Conservation (phyloP, 2,888 invertebrate species). For the Gasteruption jaculator region DNA sequence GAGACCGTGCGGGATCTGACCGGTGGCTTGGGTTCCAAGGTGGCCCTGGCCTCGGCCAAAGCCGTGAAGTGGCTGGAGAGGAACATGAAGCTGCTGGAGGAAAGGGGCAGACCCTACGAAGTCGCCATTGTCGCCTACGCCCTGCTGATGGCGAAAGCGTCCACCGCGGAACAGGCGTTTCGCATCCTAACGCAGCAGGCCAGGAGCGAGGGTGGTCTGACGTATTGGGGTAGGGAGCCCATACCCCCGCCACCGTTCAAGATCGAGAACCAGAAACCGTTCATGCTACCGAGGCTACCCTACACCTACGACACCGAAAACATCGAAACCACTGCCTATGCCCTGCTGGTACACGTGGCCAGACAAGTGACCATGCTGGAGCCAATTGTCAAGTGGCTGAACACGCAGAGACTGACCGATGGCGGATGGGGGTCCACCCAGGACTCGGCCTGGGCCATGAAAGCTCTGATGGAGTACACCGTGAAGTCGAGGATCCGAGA, state of each 20-base stretch:
- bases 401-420: conserved; percentile 79
- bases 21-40: conserved; percentile 69
- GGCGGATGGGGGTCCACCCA: conserved; percentile 88
- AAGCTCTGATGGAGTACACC: conserved; percentile 86
- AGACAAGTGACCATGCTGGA: conserved; percentile 78
- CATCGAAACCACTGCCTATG: conserved; percentile 90
- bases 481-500: conserved; percentile 80
- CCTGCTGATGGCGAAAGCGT: conserved; percentile 75
- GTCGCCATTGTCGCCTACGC: conserved; percentile 88
- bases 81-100: conserved; percentile 71
- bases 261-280: conserved; percentile 87
- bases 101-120: conserved; percentile 74
- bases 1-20: conserved; percentile 78
- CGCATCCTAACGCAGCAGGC: conserved; percentile 65
- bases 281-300: conserved; percentile 80
- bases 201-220: conserved; percentile 70
- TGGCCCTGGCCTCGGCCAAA: conserved; percentile 70
- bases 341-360: conserved; percentile 81
- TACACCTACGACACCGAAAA: conserved; percentile 88
- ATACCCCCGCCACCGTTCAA: conserved; percentile 80
- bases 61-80: conserved; percentile 79
- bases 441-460: conserved; percentile 84
- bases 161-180: conserved; percentile 81
- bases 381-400: conserved; percentile 86
- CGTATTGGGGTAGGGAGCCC: conserved; percentile 79